Base-by-base conservation (phyloP, 2,888 invertebrate genomes). In the Strigamia maritima region DNA sequence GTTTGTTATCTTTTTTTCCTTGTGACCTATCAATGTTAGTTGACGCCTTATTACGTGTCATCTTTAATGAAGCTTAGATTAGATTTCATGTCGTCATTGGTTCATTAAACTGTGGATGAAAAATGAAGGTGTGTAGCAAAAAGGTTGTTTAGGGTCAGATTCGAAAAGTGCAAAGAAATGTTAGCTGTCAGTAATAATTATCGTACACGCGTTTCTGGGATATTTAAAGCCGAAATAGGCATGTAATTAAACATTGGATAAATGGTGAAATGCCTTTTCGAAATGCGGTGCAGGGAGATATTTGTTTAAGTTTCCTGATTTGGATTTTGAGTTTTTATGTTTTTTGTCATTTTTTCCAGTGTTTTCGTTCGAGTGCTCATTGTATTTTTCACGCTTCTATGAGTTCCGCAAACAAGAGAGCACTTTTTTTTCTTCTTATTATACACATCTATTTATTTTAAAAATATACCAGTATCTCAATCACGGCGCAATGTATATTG, bases 311-410 rank as follows among this genome's bases (percentile, higher is more conserved):
- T n/a, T 49, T 49, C n/a, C 49, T 49, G 49, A 49, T 49, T 6
- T n/a, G 49, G n/a, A 16, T n/a, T 49, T 44, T 38, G 7, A 6
- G 14, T 44, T 44, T 44, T 49, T 49, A 16, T n/a, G 14, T n/a
- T 65, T 65, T 65, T 65, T 65, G 22, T 26, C 10, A 24, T 3
- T 65, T 65, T 65, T 28, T 26, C 24, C 16, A 22, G 7, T 26
- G 65, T 65, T 65, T 65, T 65, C 65, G 26, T 65, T 65, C 26
- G 65, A 65, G 65, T 28, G 65, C 65, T 65, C 65, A 65, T 65
- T 65, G 65, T 26, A 65, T 65, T 65, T 65, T 28, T 65, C 65
- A 65, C 65, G 65, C 65, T 24, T 65, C 65, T 65, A 10, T 24
- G 65, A 65, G 2, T 65, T 65, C 26, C 26, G 26, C 65, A 65